Percentiles rank a stretch among this genome's conserved stretches.
These are phyloP conservation scores for Centroberyx gerrardi DNA, from an alignment of 2,797 vertebrate genomes.

Conservation along the genomic window DNA sequence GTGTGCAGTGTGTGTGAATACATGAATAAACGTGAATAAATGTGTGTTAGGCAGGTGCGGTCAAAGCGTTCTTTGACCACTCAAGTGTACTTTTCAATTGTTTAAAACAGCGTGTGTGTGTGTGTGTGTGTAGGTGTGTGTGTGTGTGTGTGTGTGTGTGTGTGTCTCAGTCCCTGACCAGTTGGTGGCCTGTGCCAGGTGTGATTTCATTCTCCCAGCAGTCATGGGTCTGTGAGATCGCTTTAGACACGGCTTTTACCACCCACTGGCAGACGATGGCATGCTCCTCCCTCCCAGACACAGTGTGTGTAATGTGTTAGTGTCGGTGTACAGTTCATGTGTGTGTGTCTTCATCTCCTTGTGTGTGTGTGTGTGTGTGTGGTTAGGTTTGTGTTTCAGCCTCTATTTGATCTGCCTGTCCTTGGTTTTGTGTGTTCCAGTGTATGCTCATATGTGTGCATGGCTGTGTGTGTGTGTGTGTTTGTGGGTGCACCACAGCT, in stretches of 20 bases:
- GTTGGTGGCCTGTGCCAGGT: slow-evolving; percentile 68
- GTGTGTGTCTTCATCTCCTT: not conserved
- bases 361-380: slow-evolving; percentile 9
- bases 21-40: not conserved
- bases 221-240: slow-evolving; percentile 74
- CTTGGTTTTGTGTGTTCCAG: slow-evolving; percentile 26
- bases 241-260: slow-evolving; percentile 72
- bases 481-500: not conserved
- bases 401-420: slow-evolving; percentile 27
- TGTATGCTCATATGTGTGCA: slow-evolving; percentile 19
- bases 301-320: slow-evolving; percentile 13
- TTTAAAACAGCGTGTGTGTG: slow-evolving; percentile 13
- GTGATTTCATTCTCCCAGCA: slow-evolving; percentile 72
- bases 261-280: slow-evolving; percentile 56
- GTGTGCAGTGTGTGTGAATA: slow-evolving; percentile 24
- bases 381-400: slow-evolving; percentile 37
- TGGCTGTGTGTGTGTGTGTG: slow-evolving; percentile 22
- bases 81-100: slow-evolving; percentile 53
- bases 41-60: slow-evolving; percentile 25
- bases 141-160: slow-evolving; percentile 36
- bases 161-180: slow-evolving; percentile 31
- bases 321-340: slow-evolving; percentile 34
- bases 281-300: slow-evolving; percentile 41
- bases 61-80: slow-evolving; percentile 64
- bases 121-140: slow-evolving; percentile 12